phyloP scores from a whole-genome alignment of 2,888 invertebrate species.

The Platycnemis pennipes region DNA sequence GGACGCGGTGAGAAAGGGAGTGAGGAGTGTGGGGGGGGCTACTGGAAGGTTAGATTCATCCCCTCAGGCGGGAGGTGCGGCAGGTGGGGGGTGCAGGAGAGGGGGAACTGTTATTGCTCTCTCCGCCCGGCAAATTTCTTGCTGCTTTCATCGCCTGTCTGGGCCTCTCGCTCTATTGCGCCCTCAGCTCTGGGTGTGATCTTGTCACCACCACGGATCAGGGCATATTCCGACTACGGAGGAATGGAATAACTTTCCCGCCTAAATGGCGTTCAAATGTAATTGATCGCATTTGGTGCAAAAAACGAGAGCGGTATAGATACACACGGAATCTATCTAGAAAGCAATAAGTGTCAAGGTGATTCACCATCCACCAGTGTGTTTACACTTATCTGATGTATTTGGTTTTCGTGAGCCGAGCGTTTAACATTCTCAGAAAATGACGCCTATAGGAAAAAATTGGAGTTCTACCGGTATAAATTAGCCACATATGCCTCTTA shows the following conservation, averaged over 20 bases:
- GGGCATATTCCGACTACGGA: background rate
- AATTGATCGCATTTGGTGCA: too few species aligned
- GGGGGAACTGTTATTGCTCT: background rate
- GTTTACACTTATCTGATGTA: too few species aligned
- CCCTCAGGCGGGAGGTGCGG: background rate
- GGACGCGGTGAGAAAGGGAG: background rate
- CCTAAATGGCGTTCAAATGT: background rate
- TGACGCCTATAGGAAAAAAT: too few species aligned
- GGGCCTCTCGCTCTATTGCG: background rate
- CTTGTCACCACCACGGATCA: background rate
- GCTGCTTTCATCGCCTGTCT: background rate
- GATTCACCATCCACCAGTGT: too few species aligned
- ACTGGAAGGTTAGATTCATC: background rate
- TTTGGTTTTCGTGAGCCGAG: too few species aligned
- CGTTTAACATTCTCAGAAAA: too few species aligned
- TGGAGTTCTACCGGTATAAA: too few species aligned
- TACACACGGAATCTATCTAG: too few species aligned
- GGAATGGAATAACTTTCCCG: background rate
- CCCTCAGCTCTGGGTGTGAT: background rate
- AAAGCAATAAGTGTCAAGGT: too few species aligned
- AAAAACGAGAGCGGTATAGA: too few species aligned
- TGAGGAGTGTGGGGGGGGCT: background rate
- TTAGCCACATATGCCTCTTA: too few species aligned
- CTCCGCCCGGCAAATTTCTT: background rate
- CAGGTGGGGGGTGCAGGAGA: background rate